Percentiles rank a stretch among this genome's conserved stretches.
Evolutionary conservation across 2,888 invertebrate genomes (phyloP).

Genomic region (Buathra laborator): DNA sequence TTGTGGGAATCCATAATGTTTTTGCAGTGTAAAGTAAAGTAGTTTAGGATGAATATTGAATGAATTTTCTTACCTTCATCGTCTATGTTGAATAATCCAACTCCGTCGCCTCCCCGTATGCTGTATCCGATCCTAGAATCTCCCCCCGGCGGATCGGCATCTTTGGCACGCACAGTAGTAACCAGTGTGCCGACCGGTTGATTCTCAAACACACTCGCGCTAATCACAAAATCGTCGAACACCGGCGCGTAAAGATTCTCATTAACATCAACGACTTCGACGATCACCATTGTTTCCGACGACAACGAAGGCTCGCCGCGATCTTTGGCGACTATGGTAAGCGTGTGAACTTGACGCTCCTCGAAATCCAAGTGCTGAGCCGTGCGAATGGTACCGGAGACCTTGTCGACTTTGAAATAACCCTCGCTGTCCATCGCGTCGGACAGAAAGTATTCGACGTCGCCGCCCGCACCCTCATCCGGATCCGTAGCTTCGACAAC

Average conservation of each 20-base stretch:
- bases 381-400: conserved; percentile 95
- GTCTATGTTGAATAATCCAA: conserved; percentile 97
- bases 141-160: conserved; percentile 92
- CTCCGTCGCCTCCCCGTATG: conserved; percentile 94
- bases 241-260: conserved; percentile 95
- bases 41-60: neutral
- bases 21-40: neutral
- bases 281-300: conserved; percentile 92
- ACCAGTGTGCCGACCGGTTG: conserved; percentile 92
- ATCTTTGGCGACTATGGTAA: conserved; percentile 94
- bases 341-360: conserved; percentile 94
- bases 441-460: conserved; percentile 92
- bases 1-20: too few relatives aligned
- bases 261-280: conserved; percentile 97
- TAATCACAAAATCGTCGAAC: conserved; percentile 93
- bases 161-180: conserved; percentile 91
- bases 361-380: conserved; percentile 94
- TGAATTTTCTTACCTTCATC: conserved; percentile 89
- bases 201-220: conserved; percentile 93
- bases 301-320: conserved; percentile 93
- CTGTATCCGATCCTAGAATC: conserved; percentile 95
- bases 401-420: conserved; percentile 93
- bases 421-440: conserved; percentile 89
- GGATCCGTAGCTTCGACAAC: conserved; percentile 94
- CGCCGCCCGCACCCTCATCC: conserved; percentile 94